These are phyloP conservation scores for Papilio gigon DNA, from an alignment of 2,888 invertebrate species.

Conservation along the genomic window DNA sequence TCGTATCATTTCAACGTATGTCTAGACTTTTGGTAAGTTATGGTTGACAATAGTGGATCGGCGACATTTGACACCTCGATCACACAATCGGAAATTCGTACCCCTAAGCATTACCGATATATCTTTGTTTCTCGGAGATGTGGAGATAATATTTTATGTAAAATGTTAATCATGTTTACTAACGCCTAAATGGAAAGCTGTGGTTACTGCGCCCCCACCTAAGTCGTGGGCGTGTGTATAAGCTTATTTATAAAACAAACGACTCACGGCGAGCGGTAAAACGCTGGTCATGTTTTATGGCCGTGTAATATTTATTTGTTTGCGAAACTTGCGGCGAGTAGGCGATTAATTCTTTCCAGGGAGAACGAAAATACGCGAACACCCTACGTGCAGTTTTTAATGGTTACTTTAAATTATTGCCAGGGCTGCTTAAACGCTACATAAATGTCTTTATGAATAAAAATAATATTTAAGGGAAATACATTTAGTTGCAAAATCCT, in stretches of 20 bases:
- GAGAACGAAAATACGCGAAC: constrained; percentile 4
- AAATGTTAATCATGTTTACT: neutral
- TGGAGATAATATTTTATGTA: neutral
- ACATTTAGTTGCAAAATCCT: neutral
- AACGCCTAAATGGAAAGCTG: neutral
- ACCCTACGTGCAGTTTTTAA: constrained; percentile 19
- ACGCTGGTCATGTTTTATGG: constrained; percentile 28
- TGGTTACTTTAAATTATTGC: constrained; percentile 15
- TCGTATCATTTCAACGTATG: no score
- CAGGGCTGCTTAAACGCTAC: neutral
- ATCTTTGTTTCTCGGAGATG: neutral
- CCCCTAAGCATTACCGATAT: no score
- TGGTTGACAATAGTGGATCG: no score
- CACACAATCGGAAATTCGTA: no score
- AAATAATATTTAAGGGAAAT: neutral
- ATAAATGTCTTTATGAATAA: constrained; percentile 2
- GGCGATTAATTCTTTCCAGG: constrained; percentile 32
- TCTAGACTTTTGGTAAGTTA: no score
- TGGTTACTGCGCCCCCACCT: constrained; percentile 6
- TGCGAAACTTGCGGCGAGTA: constrained; percentile 22
- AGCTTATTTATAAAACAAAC: constrained; percentile 29
- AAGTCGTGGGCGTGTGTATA: constrained; percentile 13
- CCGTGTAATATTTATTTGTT: constrained; percentile 37
- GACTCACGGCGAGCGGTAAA: constrained; percentile 29
- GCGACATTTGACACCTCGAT: no score